These are phyloP conservation scores for Cetonia aurata DNA, from an alignment of 2,888 invertebrate genomes.

Conservation along the genomic window DNA sequence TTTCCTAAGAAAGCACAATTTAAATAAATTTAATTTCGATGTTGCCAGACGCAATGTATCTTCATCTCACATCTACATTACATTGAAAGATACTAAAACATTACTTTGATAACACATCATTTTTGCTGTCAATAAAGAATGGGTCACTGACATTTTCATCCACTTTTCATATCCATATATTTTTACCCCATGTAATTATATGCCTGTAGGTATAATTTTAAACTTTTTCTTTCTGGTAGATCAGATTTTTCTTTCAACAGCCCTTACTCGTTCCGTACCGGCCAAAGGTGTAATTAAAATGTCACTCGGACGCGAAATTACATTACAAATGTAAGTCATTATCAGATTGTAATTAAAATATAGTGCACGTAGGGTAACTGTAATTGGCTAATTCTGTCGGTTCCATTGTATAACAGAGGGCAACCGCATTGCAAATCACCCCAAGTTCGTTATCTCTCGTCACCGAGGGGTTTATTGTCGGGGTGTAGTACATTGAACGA, in stretches of 20 bases:
- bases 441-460: slow-evolving; percentile 61
- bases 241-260: background rate
- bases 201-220: background rate
- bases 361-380: slow-evolving; percentile 63
- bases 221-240: background rate
- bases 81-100: no score
- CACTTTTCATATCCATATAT: background rate
- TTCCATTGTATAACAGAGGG: slow-evolving; percentile 66
- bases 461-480: slow-evolving; percentile 43
- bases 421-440: slow-evolving; percentile 67
- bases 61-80: no score
- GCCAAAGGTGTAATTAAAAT: slow-evolving; percentile 34
- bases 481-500: slow-evolving; percentile 37
- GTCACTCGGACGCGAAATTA: slow-evolving; percentile 37
- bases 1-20: no score
- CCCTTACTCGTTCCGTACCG: slow-evolving; percentile 10
- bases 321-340: slow-evolving; percentile 55
- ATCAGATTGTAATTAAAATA: slow-evolving; percentile 67
- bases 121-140: background rate
- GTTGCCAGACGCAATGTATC: no score
- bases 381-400: slow-evolving; percentile 67
- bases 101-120: no score
- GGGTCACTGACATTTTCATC: background rate
- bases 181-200: background rate
- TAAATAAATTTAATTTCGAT: no score